These are phyloP conservation scores for Aythya baeri DNA, from an alignment of 2,113 vertebrate species.

Conservation along the genomic window DNA sequence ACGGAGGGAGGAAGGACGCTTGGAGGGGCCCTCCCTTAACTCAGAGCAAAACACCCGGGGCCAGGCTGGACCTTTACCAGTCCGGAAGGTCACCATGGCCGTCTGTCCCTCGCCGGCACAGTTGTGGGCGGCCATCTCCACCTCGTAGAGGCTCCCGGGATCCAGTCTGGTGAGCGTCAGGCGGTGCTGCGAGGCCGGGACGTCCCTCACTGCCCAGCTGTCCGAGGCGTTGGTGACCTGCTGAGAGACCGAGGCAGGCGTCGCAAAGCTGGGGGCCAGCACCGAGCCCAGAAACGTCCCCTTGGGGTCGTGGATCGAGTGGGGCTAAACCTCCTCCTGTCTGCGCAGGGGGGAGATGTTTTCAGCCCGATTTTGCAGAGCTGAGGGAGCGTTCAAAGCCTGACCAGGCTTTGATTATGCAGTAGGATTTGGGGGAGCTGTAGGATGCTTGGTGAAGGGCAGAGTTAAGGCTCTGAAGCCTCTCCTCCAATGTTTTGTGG, in stretches of 20 bases:
- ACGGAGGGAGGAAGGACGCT: neutral
- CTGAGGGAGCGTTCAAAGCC: neutral
- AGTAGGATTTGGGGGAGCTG: neutral
- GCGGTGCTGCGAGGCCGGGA: slow-evolving; percentile 87
- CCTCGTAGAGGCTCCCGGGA: slow-evolving; percentile 93
- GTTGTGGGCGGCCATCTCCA: slow-evolving; percentile 95
- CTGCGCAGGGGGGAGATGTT: neutral
- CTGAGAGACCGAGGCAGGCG: neutral
- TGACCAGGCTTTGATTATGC: neutral
- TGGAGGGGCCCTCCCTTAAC: neutral
- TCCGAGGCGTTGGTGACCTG: slow-evolving; percentile 86
- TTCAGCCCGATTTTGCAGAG: neutral
- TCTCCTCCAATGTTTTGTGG: neutral
- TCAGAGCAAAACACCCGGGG: neutral
- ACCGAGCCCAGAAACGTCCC: neutral
- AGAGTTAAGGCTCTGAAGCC: neutral
- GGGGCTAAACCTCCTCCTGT: neutral
- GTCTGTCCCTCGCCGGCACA: slow-evolving; percentile 93
- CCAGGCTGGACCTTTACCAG: slow-evolving; percentile 78
- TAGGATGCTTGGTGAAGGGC: neutral
- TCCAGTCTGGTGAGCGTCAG: slow-evolving; percentile 89
- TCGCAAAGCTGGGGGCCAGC: neutral
- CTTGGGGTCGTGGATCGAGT: neutral
- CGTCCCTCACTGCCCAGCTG: slow-evolving; percentile 85
- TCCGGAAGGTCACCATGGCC: slow-evolving; percentile 98